Evolutionary conservation across 2,113 vertebrate species (phyloP), one percentile per base, ranked within the genome.

Genomic region (Elachura formosa): DNA sequence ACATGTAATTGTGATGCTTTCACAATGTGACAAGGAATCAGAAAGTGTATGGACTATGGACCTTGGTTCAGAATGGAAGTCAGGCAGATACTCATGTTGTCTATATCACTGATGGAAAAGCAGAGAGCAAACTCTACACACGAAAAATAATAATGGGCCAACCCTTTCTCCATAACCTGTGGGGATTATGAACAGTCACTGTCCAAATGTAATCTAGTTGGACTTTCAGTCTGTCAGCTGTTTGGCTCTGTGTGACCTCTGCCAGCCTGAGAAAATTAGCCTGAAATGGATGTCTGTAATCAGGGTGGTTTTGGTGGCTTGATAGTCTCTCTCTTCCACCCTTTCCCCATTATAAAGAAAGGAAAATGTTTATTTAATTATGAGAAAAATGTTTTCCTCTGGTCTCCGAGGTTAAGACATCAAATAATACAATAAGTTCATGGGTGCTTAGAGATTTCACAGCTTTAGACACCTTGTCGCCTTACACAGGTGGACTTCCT

Each of bases 1-100:
- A 52, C 0, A 2, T 80, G 62, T 94, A 86, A 91, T 89, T 85
- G 63, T 96, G 88, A 93, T 76, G 71, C 74, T 92, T 90, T 76
- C 29, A 38, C 5, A 22, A 51, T 8, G 5, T 87, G 94, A 95
- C 89, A 96, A 78, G 95, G 68, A 87, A 93, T 95, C 77, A 75
- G 76, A 92, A 67, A 72, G 6, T 73, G 17, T 77, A 23, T 0
- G 7, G 69, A 41, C 2, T 1, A 40, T 56, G 54, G 76, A 5
- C 66, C 33, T 94, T 7, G 5, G 16, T 48, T 54, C 73, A 76
- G 54, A 69, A 45, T 1, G 3, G 51, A 80, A 29, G 16, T 73
- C 52, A 90, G 77, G 9, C 41, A 74, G 49, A 49, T 9, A 11
- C 23, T 59, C 2, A 3, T 21, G 6, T 58, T 2, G 0, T 64